Evolutionary conservation across 1,140 invertebrate genomes (phyloP).

Genomic region (Teleopsis dalmanni): DNA sequence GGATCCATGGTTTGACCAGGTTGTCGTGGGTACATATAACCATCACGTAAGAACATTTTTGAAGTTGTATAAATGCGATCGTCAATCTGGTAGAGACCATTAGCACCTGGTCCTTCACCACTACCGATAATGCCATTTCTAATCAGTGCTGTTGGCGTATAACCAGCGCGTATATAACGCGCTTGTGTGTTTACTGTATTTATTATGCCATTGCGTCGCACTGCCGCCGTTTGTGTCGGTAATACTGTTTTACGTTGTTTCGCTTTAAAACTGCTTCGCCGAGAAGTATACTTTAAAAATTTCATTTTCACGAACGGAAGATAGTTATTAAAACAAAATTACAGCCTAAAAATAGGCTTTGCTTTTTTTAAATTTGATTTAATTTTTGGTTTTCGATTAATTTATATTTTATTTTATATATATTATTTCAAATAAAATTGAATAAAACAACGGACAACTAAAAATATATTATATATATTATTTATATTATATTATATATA

Average conservation of each 20-base stretch:
- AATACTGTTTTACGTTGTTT: constrained; percentile 27
- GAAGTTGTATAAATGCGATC: constrained; percentile 39
- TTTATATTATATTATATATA: too few relatives aligned
- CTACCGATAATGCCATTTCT: constrained; percentile 38
- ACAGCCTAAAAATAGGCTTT: constrained; percentile 1
- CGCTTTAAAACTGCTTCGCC: constrained; percentile 37
- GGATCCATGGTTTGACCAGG: constrained; percentile 40
- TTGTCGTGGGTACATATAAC: constrained; percentile 40
- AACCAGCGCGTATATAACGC: constrained; percentile 21
- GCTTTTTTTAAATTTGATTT: too few relatives aligned
- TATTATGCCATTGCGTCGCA: neutral
- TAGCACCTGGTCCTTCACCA: constrained; percentile 30
- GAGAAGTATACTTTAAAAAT: constrained; percentile 29
- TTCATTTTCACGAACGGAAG: constrained; percentile 10
- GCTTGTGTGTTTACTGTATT: constrained; percentile 11
- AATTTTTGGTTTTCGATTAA: too few relatives aligned
- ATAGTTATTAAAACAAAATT: too few relatives aligned
- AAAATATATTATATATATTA: too few relatives aligned
- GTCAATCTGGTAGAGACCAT: constrained; percentile 35
- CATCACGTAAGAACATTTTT: constrained; percentile 40
- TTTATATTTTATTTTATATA: too few relatives aligned
- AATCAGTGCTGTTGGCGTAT: constrained; percentile 33
- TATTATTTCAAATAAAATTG: too few relatives aligned
- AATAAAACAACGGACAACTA: too few relatives aligned
- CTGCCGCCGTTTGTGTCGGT: constrained; percentile 1